Conservation (phyloP, 2,113 vertebrate species). For the Bos taurus region DNA sequence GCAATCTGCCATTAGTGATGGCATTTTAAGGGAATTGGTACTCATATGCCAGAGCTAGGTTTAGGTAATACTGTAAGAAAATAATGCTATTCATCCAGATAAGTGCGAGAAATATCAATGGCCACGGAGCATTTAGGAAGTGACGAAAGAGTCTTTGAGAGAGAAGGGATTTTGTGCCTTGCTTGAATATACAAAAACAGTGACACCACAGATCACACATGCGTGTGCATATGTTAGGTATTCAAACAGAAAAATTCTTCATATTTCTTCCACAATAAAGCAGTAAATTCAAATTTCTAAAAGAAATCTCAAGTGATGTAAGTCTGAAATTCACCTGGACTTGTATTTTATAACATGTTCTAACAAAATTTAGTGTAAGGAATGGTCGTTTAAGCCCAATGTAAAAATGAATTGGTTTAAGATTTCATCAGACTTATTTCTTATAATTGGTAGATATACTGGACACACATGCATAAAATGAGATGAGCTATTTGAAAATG, state of each 20-base stretch:
- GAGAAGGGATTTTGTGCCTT: neutral
- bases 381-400: slow-evolving; percentile 46
- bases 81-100: neutral
- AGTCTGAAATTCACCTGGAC: slow-evolving; percentile 19
- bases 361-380: neutral
- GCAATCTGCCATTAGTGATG: neutral
- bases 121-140: neutral
- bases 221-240: neutral
- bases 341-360: slow-evolving; percentile 17
- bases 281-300: slow-evolving; percentile 14
- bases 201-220: neutral
- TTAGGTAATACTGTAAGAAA: neutral
- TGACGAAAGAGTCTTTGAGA: neutral
- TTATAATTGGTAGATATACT: slow-evolving; percentile 28
- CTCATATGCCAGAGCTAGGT: neutral
- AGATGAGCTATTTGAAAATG: neutral
- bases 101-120: neutral
- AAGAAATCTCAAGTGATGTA: neutral
- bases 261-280: slow-evolving; percentile 8
- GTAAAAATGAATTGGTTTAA: slow-evolving; percentile 7
- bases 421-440: slow-evolving; percentile 21
- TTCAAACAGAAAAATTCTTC: neutral
- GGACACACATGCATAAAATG: neutral
- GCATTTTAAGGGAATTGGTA: neutral
- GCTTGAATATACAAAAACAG: neutral